Evolutionary conservation across 2,113 vertebrate species (phyloP).

Genomic region (Nesoenas mayeri): DNA sequence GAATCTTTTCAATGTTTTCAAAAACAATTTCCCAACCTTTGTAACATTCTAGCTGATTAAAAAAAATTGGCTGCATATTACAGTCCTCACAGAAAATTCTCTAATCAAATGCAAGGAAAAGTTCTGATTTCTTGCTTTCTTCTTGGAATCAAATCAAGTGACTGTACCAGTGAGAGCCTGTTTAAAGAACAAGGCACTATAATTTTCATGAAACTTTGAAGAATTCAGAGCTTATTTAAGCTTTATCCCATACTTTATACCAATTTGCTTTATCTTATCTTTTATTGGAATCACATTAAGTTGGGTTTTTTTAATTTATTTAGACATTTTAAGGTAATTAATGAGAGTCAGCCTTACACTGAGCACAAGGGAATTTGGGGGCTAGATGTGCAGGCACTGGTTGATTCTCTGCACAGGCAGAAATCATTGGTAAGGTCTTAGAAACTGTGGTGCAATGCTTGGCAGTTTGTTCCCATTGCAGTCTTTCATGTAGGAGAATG

Average conservation of each 20-base stretch:
- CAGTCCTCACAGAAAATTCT: not conserved
- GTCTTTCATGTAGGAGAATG: not conserved
- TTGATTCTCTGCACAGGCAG: not conserved
- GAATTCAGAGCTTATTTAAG: not conserved
- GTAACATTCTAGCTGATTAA: not conserved
- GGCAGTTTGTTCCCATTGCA: not conserved
- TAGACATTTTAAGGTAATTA: not conserved
- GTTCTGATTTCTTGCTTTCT: not conserved
- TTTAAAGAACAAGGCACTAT: not conserved
- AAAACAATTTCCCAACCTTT: not conserved
- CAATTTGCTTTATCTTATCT: not conserved
- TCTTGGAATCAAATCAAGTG: not conserved
- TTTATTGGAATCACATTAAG: not conserved
- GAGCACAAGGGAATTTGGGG: not conserved
- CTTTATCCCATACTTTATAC: not conserved
- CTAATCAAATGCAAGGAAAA: not conserved
- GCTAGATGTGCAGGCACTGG: not conserved
- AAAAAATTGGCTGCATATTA: not conserved
- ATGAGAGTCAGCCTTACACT: not conserved
- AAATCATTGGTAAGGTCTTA: not conserved
- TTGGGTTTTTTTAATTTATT: not conserved
- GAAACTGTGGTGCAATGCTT: not conserved
- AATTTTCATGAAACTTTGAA: not conserved
- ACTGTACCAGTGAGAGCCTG: not conserved
- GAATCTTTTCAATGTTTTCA: not conserved